Conservation (phyloP, 2,888 invertebrate species). For the Tigriopus californicus region DNA sequence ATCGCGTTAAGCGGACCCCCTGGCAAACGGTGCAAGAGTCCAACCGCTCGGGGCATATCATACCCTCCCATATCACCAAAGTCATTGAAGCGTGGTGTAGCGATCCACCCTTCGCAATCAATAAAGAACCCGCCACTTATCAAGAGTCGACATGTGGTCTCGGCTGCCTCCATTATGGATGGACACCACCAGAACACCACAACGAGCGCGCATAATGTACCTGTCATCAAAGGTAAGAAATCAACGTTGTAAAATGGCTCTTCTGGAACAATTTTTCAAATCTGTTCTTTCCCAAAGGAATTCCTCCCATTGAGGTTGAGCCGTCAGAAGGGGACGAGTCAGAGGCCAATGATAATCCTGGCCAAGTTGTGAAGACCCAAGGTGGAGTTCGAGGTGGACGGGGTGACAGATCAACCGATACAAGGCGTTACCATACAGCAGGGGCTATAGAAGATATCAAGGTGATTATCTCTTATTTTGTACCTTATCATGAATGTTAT, state of each 20-base stretch:
- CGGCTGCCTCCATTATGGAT: neutral
- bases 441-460: slow-evolving; percentile 43
- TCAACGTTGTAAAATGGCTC: no score
- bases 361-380: slow-evolving; percentile 14
- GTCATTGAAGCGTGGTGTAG: slow-evolving; percentile 25
- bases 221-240: no score
- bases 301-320: no score
- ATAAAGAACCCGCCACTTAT: slow-evolving; percentile 47
- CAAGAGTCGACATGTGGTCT: slow-evolving; percentile 37
- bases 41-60: slow-evolving; percentile 41
- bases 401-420: slow-evolving; percentile 24
- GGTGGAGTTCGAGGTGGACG: slow-evolving; percentile 17
- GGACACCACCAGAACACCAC: no score
- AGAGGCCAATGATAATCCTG: slow-evolving; percentile 3
- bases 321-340: no score
- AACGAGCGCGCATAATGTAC: no score
- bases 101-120: slow-evolving; percentile 22
- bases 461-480: no score
- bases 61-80: slow-evolving; percentile 61
- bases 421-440: slow-evolving; percentile 42
- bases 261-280: no score
- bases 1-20: no score
- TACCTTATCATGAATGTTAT: neutral
- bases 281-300: no score
- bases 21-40: slow-evolving; percentile 26